These are phyloP conservation scores for Crenuchus spilurus DNA, from an alignment of 2,797 vertebrate genomes.

Conservation along the genomic window DNA sequence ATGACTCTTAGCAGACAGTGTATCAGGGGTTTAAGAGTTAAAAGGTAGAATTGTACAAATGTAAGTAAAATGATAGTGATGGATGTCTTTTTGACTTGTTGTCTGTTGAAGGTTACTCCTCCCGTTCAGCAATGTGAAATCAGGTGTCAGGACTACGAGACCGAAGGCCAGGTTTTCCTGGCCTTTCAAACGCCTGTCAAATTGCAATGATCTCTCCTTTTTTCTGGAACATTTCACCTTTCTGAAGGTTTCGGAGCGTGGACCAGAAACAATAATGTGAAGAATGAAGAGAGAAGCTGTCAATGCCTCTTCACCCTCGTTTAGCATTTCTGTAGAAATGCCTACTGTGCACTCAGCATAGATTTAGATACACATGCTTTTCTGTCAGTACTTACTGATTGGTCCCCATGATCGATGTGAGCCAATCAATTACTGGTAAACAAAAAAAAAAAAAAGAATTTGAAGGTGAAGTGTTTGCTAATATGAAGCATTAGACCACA, in stretches of 20 bases:
- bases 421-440: background rate
- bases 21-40: too few species aligned
- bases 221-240: background rate
- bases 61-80: background rate
- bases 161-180: background rate
- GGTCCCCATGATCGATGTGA: background rate
- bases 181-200: background rate
- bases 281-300: background rate
- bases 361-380: background rate
- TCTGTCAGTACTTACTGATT: background rate
- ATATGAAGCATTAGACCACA: background rate
- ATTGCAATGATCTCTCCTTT: background rate
- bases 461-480: background rate
- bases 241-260: background rate
- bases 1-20: too few species aligned
- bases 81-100: background rate
- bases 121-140: background rate
- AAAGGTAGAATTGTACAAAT: background rate
- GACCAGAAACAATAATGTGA: background rate
- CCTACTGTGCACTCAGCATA: slow-evolving; percentile 7
- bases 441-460: background rate
- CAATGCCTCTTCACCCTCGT: background rate
- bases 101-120: background rate
- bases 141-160: background rate
- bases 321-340: background rate